A percentile compares a stretch with the other conserved stretches of the same genome.
These are phyloP conservation scores for Fulmarus glacialis DNA, from an alignment of 2,113 vertebrate species.

Conservation along the genomic window DNA sequence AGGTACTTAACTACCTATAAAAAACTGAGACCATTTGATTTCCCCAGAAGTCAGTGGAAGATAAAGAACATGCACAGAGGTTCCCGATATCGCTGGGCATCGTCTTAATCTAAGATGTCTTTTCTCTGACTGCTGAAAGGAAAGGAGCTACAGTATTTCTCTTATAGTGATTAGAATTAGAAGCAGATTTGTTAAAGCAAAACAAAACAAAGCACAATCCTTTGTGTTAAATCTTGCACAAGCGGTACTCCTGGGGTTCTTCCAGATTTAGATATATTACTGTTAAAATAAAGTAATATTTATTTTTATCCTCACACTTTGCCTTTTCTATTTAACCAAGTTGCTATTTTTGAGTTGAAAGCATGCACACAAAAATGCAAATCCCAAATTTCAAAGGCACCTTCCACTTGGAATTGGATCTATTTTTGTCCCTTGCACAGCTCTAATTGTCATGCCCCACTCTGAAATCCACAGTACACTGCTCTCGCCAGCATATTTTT, in stretches of 20 bases:
- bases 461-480: background rate
- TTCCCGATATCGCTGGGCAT: background rate
- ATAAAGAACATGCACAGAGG: background rate
- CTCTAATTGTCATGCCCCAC: constrained; percentile 49
- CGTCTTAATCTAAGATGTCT: background rate
- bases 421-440: constrained; percentile 56
- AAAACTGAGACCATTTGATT: background rate
- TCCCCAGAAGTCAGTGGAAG: background rate
- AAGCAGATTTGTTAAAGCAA: background rate
- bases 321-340: background rate
- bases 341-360: constrained; percentile 21
- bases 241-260: background rate
- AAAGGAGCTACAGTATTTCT: background rate
- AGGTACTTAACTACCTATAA: background rate
- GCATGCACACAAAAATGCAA: background rate
- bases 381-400: constrained; percentile 58
- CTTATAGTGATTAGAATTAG: background rate
- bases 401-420: constrained; percentile 30
- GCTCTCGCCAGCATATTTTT: constrained; percentile 31
- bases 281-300: constrained; percentile 26
- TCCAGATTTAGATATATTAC: background rate
- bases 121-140: background rate
- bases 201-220: background rate
- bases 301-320: background rate
- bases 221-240: background rate